A percentile compares a stretch with the other conserved stretches of the same genome.
Conservation (phyloP, 1,140 invertebrate species). For the Apolygus lucorum region DNA sequence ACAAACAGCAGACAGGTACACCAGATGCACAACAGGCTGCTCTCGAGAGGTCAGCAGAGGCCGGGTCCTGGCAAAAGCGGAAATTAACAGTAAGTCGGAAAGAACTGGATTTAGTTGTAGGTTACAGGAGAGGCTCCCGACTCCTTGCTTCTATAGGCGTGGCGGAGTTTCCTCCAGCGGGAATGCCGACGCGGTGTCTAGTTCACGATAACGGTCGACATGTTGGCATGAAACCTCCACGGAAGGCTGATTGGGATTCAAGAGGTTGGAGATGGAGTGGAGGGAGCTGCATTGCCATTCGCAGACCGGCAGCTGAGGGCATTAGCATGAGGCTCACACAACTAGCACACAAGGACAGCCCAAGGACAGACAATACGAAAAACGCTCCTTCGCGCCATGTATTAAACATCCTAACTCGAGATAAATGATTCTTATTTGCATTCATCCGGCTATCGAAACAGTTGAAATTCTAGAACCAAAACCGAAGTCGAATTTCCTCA, state of each 20-base stretch:
- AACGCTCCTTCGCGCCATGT: background rate
- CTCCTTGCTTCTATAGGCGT: too few species aligned
- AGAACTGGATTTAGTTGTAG: background rate
- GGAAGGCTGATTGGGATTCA: background rate
- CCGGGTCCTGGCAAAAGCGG: too few species aligned
- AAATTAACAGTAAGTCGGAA: too few species aligned
- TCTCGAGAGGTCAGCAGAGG: too few species aligned
- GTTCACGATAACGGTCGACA: conserved; percentile 1
- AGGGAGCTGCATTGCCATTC: background rate
- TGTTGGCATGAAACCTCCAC: background rate
- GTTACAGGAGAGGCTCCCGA: background rate
- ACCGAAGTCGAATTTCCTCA: too few species aligned
- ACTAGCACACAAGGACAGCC: conserved; percentile 1
- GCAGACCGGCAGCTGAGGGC: background rate
- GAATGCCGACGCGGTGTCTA: too few species aligned
- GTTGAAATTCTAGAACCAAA: too few species aligned
- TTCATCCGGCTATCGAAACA: too few species aligned
- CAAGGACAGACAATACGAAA: background rate
- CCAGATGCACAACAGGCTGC: too few species aligned
- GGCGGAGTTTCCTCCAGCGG: background rate
- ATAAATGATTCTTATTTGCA: too few species aligned
- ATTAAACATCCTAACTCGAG: background rate
- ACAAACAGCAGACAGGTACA: too few species aligned
- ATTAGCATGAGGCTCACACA: conserved; percentile 10
- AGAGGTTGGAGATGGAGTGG: background rate